Evolutionary conservation across 2,113 vertebrate genomes (phyloP), one percentile per base, ranked within the genome.

Genomic region (Seriola rivoliana): DNA sequence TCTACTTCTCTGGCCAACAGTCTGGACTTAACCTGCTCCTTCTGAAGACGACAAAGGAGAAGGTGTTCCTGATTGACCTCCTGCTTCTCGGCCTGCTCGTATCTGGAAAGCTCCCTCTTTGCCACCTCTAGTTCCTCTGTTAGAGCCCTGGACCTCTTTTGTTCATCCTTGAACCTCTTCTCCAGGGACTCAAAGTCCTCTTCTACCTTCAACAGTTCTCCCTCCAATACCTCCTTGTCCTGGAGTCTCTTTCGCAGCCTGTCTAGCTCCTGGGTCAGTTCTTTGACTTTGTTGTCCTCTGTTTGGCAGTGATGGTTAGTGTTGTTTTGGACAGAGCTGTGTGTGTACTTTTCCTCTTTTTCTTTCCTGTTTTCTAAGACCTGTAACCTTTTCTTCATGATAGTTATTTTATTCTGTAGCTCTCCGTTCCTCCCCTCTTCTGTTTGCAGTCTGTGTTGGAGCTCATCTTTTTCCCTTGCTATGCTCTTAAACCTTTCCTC

Each of bases 271-370:
- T 97, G 95, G 68, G 96, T 96, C 85, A 99, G 94, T 81, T 99
- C 97, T 94, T 96, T 97, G 69, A 99, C 96, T 92, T 97, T 98
- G 92, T 98, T 99, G 91, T 99, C 97, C 76, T 98, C 97, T 29
- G 97, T 95, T 85, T 97, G 97, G 71, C 90, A 89, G 54, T 50
- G 71, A 86, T 96, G 92, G 78, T 91, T 89, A 34, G 88, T 84
- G 75, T 88, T 91, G 64, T 87, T 87, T 55, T 87, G 68, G 59
- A 88, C 50, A 50, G 95, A 95, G n/a, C 91, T 93, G 80, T 96
- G 96, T 60, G 84, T 86, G 71, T 93, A 92, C 54, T 94, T 97
- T 87, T 96, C 97, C 59, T 97, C 97, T 88, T 96, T 97, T 91
- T 98, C 97, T 87, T 83, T 93, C 29, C 90, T 82, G 91, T 95